These are phyloP conservation scores for Caenorhabditis zanzibari DNA, from an alignment of 2,888 invertebrate genomes.

Conservation along the genomic window DNA sequence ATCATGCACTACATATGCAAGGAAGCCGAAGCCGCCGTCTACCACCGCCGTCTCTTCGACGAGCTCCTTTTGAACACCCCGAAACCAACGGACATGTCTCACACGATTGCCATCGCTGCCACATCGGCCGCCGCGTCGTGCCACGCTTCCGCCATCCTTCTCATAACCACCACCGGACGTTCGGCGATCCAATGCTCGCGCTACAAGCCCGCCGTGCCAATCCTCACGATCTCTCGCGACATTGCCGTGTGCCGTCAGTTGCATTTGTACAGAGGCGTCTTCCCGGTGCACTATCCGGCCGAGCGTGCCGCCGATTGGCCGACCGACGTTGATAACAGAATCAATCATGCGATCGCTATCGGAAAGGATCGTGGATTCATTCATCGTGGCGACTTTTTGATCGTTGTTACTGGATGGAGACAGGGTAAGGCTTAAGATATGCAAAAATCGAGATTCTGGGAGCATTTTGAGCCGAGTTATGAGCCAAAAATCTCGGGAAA, in stretches of 20 bases:
- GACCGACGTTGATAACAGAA: constrained; percentile 90
- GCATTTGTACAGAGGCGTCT: constrained; percentile 93
- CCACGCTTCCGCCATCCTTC: constrained; percentile 92
- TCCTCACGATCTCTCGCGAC: constrained; percentile 93
- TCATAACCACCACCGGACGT: constrained; percentile 89
- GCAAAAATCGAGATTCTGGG: neutral
- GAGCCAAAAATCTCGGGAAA: neutral
- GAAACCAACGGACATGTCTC: constrained; percentile 90
- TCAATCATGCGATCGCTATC: constrained; percentile 84
- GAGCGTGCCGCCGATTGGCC: constrained; percentile 88
- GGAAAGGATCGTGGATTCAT: constrained; percentile 90
- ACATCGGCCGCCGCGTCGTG: constrained; percentile 95
- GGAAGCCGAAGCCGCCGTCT: constrained; percentile 97
- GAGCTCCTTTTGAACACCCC: constrained; percentile 87
- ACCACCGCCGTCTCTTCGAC: constrained; percentile 93
- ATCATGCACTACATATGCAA: constrained; percentile 85
- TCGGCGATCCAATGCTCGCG: constrained; percentile 95
- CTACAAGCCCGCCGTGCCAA: constrained; percentile 94
- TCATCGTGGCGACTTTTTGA: constrained; percentile 91
- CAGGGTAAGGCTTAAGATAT: constrained; percentile 67
- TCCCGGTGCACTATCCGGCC: constrained; percentile 90
- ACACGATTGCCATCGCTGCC: constrained; percentile 94
- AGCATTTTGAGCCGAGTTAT: too few relatives aligned
- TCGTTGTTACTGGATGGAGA: constrained; percentile 96
- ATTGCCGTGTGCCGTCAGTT: constrained; percentile 93